A percentile compares a stretch with the other conserved stretches of the same genome.
Evolutionary conservation across 2,888 invertebrate genomes (phyloP).

Genomic region (Drosophila meridiana): DNA sequence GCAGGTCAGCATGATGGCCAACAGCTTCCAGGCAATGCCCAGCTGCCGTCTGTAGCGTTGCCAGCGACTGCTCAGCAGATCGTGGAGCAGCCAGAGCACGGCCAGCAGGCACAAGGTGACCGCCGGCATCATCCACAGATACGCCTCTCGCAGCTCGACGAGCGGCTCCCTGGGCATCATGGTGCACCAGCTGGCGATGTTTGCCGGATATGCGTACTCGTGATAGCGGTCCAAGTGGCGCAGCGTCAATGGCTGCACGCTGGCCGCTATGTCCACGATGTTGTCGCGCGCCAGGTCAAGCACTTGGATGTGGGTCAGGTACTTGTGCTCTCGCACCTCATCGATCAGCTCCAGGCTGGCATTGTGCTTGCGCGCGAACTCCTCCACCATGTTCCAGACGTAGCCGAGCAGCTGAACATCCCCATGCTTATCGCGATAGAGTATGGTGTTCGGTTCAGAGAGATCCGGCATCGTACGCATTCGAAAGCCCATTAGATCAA

Average conservation of each 20-base stretch:
- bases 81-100: constrained; percentile 27
- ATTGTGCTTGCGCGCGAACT: constrained; percentile 53
- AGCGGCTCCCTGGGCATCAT: constrained; percentile 57
- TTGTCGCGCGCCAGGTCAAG: constrained; percentile 46
- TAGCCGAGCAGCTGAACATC: constrained; percentile 46
- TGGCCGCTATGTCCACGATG: constrained; percentile 54
- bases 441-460: constrained; percentile 65
- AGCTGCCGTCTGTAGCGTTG: constrained; percentile 32
- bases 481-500: constrained; percentile 33
- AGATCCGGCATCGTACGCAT: constrained; percentile 62
- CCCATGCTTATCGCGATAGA: constrained; percentile 38
- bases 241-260: constrained; percentile 46
- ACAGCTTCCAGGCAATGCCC: constrained; percentile 45
- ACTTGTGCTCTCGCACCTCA: constrained; percentile 1
- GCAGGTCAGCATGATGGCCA: constrained; percentile 34
- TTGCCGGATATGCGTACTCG: constrained; percentile 52
- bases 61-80: constrained; percentile 27
- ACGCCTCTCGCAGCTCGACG: constrained; percentile 23
- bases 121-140: constrained; percentile 19
- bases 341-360: constrained; percentile 41
- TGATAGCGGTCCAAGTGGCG: constrained; percentile 19
- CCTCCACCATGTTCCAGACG: constrained; percentile 59
- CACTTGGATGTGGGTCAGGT: constrained; percentile 37
- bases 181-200: constrained; percentile 63
- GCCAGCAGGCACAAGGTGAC: constrained; percentile 18